Evolutionary conservation across 2,888 invertebrate genomes (phyloP), one percentile per base, ranked within the genome.

Genomic region (Tridacna crocea): DNA sequence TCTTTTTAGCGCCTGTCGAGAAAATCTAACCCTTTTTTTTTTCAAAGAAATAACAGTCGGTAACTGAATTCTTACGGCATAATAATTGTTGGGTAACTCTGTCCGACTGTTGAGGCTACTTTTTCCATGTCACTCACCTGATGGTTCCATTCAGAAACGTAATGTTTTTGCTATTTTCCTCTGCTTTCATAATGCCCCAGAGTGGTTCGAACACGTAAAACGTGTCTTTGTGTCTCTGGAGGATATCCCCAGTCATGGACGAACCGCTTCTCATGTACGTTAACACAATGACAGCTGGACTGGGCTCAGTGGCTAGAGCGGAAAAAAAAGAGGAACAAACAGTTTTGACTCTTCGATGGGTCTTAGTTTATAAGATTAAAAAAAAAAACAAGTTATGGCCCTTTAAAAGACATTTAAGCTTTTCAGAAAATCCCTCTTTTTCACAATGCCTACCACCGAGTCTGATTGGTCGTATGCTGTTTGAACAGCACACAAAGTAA

Each of bases 201-300:
- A 70, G 24, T 8, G 70, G 70, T 51, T 70, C 70, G 26, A 70
- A 70, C 24, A 70, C 51, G 26, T 70, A 70, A 19, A 70, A 70
- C 70, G 24, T 24, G 22, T 70, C 70, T 13, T 48, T 24, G 13
- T 51, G 22, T 24, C 70, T 15, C 70, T 70, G 70, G n/a, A 70
- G 47, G 8, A 70, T 70, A 70, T 70, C 70, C 12, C 70, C 70
- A 24, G 70, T 70, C 51, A 70, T 22, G n/a, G 70, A 70, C 3
- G 70, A 70, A 0, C 70, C 70, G 22, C 70, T 70, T 22, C 70
- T 19, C 70, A 70, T 70, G 70, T 70, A 70, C 24, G 70, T 70
- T 48, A 70, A 22, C n/a, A 70, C 6, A 24, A 70, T 70, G 4
- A 70, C 70, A 8, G 48, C 47, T n/a, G 70, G 70, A 26, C 70